phyloP scores from a whole-genome alignment of 2,888 invertebrate genomes.

The Rugalucina vietnamica region DNA sequence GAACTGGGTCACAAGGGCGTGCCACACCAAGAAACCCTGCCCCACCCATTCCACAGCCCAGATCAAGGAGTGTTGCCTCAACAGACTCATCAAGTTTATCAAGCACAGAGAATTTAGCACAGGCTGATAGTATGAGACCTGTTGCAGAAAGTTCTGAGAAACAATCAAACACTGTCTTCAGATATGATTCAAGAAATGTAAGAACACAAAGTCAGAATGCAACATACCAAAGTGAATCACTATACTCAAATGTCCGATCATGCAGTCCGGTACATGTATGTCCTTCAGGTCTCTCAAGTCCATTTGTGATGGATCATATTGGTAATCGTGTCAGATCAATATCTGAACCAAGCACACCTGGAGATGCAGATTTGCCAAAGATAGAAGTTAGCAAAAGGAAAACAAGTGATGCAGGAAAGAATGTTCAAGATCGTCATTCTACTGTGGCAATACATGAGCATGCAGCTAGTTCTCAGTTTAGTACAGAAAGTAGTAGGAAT shows the following conservation, averaged over 20 bases:
- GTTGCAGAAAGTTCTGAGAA: not conserved
- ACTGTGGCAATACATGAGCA: not conserved
- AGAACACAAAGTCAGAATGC: not conserved
- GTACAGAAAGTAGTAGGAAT: not conserved
- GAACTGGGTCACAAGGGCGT: not conserved
- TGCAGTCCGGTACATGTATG: not conserved
- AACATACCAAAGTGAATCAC: not conserved
- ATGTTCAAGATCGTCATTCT: too few relatives aligned
- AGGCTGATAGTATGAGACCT: not conserved
- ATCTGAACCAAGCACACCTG: not conserved
- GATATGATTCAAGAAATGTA: not conserved
- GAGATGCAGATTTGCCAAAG: not conserved
- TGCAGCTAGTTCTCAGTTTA: not conserved
- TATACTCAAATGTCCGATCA: not conserved
- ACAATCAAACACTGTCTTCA: not conserved
- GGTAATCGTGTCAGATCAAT: not conserved
- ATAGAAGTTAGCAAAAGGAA: too few relatives aligned
- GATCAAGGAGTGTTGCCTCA: not conserved
- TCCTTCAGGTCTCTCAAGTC: not conserved
- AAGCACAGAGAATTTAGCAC: not conserved
- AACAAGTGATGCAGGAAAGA: not conserved
- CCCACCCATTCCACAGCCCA: not conserved
- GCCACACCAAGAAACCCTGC: not conserved
- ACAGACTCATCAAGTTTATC: not conserved
- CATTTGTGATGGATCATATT: not conserved